Conservation (phyloP, 2,113 vertebrate species). For the Syngnathoides biaculeatus region DNA sequence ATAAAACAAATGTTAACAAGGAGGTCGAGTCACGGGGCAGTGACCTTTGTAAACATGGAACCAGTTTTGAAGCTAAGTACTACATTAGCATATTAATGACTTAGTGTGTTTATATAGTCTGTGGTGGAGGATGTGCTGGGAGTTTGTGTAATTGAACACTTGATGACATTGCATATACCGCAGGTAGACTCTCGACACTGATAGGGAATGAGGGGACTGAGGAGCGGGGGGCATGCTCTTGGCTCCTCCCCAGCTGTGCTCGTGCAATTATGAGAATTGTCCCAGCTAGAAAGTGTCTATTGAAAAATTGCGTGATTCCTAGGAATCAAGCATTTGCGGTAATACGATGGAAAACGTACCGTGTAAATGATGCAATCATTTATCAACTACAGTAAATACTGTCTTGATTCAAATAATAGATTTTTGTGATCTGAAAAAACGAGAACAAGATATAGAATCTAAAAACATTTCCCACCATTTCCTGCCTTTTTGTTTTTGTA, state of each 20-base stretch:
- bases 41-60: constrained; percentile 46
- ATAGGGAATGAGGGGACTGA: constrained; percentile 28
- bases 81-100: constrained; percentile 64
- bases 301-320: not conserved
- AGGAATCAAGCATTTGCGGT: not conserved
- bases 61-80: constrained; percentile 47
- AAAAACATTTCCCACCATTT: too few relatives aligned
- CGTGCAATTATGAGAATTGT: constrained; percentile 27
- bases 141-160: constrained; percentile 58
- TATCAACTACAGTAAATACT: too few relatives aligned
- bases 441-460: too few relatives aligned
- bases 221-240: constrained; percentile 11
- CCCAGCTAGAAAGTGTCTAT: constrained; percentile 10
- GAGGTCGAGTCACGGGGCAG: constrained; percentile 51
- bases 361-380: not conserved
- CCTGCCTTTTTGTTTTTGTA: too few relatives aligned
- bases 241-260: constrained; percentile 55
- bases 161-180: constrained; percentile 59
- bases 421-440: too few relatives aligned
- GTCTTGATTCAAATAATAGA: too few relatives aligned
- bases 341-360: not conserved
- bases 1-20: constrained; percentile 43
- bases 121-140: constrained; percentile 28
- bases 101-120: constrained; percentile 40
- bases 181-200: constrained; percentile 53